Evolutionary conservation across 2,888 invertebrate species (phyloP).

Genomic region (Gisinianus flammeolus): DNA sequence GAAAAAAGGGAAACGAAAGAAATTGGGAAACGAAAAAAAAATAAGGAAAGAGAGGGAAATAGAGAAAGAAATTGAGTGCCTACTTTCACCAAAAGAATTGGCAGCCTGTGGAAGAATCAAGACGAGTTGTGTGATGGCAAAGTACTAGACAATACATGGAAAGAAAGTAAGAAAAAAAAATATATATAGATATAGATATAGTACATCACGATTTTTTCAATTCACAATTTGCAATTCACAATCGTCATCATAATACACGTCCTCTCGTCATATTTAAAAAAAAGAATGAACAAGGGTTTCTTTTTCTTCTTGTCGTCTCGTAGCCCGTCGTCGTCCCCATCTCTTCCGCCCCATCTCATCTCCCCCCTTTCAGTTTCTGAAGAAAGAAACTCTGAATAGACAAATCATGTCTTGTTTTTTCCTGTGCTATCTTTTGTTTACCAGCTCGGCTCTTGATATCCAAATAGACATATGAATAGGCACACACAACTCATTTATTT

Average conservation of each 20-base stretch:
- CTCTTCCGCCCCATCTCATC: too few species aligned
- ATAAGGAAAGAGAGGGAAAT: neutral
- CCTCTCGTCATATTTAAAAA: neutral
- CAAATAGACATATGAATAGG: too few species aligned
- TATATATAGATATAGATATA: too few species aligned
- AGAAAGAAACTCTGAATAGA: too few species aligned
- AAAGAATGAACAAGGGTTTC: too few species aligned
- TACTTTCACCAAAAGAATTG: constrained; percentile 27
- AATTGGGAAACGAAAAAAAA: neutral
- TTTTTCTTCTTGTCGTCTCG: too few species aligned
- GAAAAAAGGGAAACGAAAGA: neutral
- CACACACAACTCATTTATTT: neutral
- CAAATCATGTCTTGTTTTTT: neutral
- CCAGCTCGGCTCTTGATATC: too few species aligned
- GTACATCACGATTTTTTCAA: too few species aligned
- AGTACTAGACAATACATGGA: neutral
- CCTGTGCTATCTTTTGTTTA: neutral
- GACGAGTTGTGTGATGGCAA: constrained; percentile 26
- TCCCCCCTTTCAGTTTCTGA: too few species aligned
- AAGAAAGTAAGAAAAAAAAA: neutral
- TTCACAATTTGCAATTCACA: neutral
- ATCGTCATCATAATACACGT: neutral
- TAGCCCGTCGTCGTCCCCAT: too few species aligned
- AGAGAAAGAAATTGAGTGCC: neutral
- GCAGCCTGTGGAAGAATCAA: constrained; percentile 24